Evolutionary conservation across 2,888 invertebrate species (phyloP).

Genomic region (Cinara cedri): DNA sequence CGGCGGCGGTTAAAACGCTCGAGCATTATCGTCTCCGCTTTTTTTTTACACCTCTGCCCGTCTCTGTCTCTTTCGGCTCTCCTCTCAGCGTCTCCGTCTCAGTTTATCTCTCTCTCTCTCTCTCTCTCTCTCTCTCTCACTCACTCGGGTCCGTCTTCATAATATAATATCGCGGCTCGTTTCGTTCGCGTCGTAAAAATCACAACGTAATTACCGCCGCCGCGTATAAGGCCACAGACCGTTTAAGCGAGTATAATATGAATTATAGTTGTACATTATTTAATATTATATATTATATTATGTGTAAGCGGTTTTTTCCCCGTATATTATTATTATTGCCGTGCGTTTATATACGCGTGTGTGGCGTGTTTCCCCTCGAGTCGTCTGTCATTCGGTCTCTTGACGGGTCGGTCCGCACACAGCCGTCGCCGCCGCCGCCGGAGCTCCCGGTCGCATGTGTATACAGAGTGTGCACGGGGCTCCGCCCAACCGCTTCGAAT

Average conservation of each 20-base stretch:
- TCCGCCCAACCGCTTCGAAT: too few species aligned
- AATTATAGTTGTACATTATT: constrained; percentile 34
- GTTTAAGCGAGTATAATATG: constrained; percentile 44
- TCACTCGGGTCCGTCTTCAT: background rate
- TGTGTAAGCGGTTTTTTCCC: background rate
- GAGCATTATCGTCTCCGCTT: background rate
- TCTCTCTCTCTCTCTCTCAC: too few species aligned
- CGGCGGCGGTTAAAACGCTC: constrained; percentile 23
- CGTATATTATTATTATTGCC: constrained; percentile 7
- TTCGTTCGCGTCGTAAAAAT: constrained; percentile 42
- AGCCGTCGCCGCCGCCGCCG: too few species aligned
- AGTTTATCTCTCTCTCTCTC: too few species aligned
- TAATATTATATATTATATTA: background rate
- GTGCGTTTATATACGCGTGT: background rate
- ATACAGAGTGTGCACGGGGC: too few species aligned
- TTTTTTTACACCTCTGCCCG: background rate
- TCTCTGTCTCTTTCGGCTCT: too few species aligned
- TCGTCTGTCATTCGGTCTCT: constrained; percentile 39
- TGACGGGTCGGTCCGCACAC: constrained; percentile 11
- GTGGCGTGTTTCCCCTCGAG: background rate
- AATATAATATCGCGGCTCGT: constrained; percentile 13
- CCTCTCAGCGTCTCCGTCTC: too few species aligned
- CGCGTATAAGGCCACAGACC: constrained; percentile 16
- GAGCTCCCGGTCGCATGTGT: too few species aligned
- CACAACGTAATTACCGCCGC: constrained; percentile 37